These are phyloP conservation scores for Hyles lineata DNA, from an alignment of 2,888 invertebrate genomes.

Conservation along the genomic window DNA sequence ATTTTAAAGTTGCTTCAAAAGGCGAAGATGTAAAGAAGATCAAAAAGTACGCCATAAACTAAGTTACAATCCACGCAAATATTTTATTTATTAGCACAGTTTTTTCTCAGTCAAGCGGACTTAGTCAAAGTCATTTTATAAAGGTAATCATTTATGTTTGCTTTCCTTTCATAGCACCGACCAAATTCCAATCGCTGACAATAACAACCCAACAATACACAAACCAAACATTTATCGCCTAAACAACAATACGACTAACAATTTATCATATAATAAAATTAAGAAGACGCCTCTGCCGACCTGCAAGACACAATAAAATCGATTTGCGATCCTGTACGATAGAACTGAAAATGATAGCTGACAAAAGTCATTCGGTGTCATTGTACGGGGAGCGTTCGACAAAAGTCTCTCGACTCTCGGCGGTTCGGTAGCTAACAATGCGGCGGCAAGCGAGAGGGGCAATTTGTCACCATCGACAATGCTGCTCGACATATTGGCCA, in stretches of 20 bases:
- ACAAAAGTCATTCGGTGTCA: slow-evolving; percentile 75
- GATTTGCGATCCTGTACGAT: slow-evolving; percentile 68
- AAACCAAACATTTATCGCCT: slow-evolving; percentile 71
- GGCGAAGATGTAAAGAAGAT: too few species aligned
- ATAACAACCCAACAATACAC: slow-evolving; percentile 50
- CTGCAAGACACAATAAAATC: slow-evolving; percentile 74
- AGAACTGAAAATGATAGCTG: slow-evolving; percentile 81
- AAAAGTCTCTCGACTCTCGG: slow-evolving; percentile 66
- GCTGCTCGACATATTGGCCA: slow-evolving; percentile 81
- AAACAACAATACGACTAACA: slow-evolving; percentile 60
- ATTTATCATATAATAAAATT: slow-evolving; percentile 75
- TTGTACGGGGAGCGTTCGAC: slow-evolving; percentile 66
- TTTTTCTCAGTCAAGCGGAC: neutral
- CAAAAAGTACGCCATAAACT: too few species aligned
- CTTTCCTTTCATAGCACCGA: slow-evolving; percentile 58
- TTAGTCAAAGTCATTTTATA: slow-evolving; percentile 30
- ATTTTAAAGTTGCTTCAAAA: too few species aligned
- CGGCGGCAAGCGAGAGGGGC: slow-evolving; percentile 75
- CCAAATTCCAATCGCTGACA: slow-evolving; percentile 36
- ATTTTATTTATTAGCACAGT: neutral
- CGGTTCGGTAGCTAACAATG: slow-evolving; percentile 76
- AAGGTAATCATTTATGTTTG: slow-evolving; percentile 60
- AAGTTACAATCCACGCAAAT: neutral
- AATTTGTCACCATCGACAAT: slow-evolving; percentile 84
- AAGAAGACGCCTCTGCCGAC: slow-evolving; percentile 59